A percentile compares a stretch with the other conserved stretches of the same genome.
These are phyloP conservation scores for Sarcophaga rosellei DNA, from an alignment of 2,888 invertebrate species.

Conservation along the genomic window DNA sequence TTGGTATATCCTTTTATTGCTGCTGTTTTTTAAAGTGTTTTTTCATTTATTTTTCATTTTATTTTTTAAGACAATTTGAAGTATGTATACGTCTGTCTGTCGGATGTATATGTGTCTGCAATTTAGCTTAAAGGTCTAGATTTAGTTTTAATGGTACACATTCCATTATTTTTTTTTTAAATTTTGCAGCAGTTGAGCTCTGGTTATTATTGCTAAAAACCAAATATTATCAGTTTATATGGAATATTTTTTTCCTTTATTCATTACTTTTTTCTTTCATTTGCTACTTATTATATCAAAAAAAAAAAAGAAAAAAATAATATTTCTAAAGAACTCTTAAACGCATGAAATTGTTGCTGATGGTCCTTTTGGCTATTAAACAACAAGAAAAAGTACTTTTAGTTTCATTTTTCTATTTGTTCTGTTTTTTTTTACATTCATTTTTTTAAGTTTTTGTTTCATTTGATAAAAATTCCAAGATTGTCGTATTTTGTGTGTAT, in stretches of 20 bases:
- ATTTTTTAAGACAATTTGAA: not conserved
- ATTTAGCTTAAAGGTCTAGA: conserved; percentile 40
- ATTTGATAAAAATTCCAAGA: conserved; percentile 53
- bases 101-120: not conserved
- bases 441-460: conserved; percentile 11
- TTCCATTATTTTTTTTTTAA: not conserved
- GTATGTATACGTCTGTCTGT: not conserved
- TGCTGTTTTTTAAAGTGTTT: not conserved
- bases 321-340: conserved; percentile 48
- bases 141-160: not conserved
- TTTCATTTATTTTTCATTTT: not conserved
- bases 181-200: conserved; percentile 5
- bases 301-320: not conserved
- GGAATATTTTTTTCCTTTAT: not conserved
- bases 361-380: not conserved
- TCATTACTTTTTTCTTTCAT: not conserved
- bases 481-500: conserved; percentile 41
- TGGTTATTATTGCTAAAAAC: conserved; percentile 27
- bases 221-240: conserved; percentile 30
- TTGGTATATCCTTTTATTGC: conserved; percentile 13
- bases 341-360: conserved; percentile 6
- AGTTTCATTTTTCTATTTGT: conserved; percentile 35
- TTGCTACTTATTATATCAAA: not conserved
- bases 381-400: conserved; percentile 33
- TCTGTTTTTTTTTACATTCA: not conserved